Base-by-base conservation (phyloP, 2,888 invertebrate genomes). In the Andrena haemorrhoa region DNA sequence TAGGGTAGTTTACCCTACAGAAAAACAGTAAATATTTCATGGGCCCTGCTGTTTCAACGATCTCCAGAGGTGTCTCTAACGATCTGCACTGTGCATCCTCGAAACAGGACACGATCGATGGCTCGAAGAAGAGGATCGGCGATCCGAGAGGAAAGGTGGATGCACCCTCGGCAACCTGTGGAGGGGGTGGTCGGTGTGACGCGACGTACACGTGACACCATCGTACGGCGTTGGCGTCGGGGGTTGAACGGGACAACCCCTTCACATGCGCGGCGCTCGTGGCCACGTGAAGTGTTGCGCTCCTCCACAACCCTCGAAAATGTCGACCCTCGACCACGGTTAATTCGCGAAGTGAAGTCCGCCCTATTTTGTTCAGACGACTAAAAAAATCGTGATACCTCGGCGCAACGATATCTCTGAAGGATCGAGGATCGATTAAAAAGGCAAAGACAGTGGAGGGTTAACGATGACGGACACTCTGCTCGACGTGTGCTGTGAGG, bases 151-250 rank as follows among this genome's bases (percentile, higher is more conserved):
- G 23, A 66, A 75, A 79, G 78, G 82, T 85, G 79, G 71, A 75
- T 78, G 75, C 71, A 82, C 82, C 70, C 75, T 85, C 35, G 26
- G 56, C 65, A 82, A 75, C 74, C 71, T 73, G 73, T 81, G 84
- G 86, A 82, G 85, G 85, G 88, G 87, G 66, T 80, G 61, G 61
- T 68, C 71, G 66, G 72, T 68, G 80, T 86, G 85, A 85, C 83
- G 83, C 84, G 86, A 85, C 79, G 89, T 91, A 90, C 92, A 92
- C 92, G 93, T 93, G 92, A 92, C 90, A 90, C 86, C 83, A 87
- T 84, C 76, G 74, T 47, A 61, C 83, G 82, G 86, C 87, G 88
- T 88, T 84, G 86, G 80, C 86, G 88, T 77, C 76, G 79, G 89
- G 89, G 90, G 89, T 83, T 89, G 86, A 88, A 85, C 80, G 78